phyloP scores from a whole-genome alignment of 2,888 invertebrate genomes.

The Lomographa bimaculata region DNA sequence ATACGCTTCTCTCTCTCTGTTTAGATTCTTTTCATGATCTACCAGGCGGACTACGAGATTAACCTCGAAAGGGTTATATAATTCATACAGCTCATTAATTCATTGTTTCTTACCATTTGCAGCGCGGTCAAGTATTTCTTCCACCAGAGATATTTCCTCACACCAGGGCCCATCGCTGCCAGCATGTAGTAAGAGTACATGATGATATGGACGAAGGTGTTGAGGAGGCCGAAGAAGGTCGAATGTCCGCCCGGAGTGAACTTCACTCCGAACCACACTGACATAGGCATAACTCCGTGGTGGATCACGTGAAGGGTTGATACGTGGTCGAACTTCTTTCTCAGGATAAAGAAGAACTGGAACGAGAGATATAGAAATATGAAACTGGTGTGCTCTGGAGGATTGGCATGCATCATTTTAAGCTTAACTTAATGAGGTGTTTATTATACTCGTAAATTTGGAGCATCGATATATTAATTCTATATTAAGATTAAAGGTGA shows the following conservation, averaged over 20 bases:
- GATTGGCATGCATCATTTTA: too few species aligned
- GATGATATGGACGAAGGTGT: constrained; percentile 98
- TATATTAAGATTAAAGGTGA: too few species aligned
- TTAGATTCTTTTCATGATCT: too few species aligned
- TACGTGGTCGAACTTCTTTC: constrained; percentile 97
- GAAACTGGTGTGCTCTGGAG: too few species aligned
- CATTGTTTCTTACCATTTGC: constrained; percentile 94
- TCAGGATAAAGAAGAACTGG: constrained; percentile 96
- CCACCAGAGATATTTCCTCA: constrained; percentile 97
- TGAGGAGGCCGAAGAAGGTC: constrained; percentile 97
- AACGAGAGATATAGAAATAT: constrained; percentile 11
- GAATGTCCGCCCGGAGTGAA: constrained; percentile 98
- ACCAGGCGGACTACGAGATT: too few species aligned
- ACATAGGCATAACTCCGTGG: constrained; percentile 98
- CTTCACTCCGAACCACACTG: constrained; percentile 98
- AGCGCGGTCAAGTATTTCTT: constrained; percentile 96
- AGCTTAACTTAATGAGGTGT: too few species aligned
- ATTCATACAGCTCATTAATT: too few species aligned
- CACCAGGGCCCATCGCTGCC: constrained; percentile 94
- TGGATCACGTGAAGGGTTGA: constrained; percentile 97
- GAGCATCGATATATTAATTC: too few species aligned
- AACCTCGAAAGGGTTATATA: too few species aligned
- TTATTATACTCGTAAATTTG: too few species aligned
- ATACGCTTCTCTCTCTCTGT: too few species aligned
- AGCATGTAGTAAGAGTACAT: constrained; percentile 98